Evolutionary conservation across 2,888 invertebrate genomes (phyloP), one percentile per base, ranked within the genome.

Genomic region (Digitonthophagus gazella): DNA sequence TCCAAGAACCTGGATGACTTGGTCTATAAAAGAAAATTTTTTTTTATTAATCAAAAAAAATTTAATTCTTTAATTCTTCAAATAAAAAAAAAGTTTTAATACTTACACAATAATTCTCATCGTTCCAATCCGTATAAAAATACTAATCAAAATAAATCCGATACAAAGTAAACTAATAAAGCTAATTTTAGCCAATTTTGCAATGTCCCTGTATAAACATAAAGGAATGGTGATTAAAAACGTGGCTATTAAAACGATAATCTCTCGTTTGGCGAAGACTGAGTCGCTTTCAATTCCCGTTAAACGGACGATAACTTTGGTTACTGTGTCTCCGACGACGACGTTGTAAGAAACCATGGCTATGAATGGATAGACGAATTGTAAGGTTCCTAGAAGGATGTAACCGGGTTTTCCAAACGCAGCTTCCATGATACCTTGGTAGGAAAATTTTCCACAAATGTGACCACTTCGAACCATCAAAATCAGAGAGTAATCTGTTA

Each of bases 311-410:
- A 93, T 84, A 15, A 94, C 91, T 83, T 93, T 93, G 14, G 93
- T 93, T 58, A 93, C 86, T 0, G 93, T 94, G 79, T 95, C 94
- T 15, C 93, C 94, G 22, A 94, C 93, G 15, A 93, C 93, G 15
- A 94, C 91, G 81, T 94, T 94, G 82, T 94, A 94, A 69, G 93
- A 93, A 70, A 93, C 91, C 93, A 94, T 93, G 5, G 93, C 93
- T 93, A 85, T 55, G 86, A 93, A 91, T 0, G 94, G 94, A 83
- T 94, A 94, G 77, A 92, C 86, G 78, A 93, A 93, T 81, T 94
- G 94, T 71, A 93, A 83, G 54, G 88, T 81, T 1, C 93, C 91
- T 15, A 93, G 84, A 54, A 93, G 83, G 77, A 91, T 88, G 82
- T 91, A 94, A 14, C 94, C 93, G 61, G 90, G 86, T 78, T 87